phyloP scores from a whole-genome alignment of 1,140 invertebrate species.

The Pentalonia nigronervosa region DNA sequence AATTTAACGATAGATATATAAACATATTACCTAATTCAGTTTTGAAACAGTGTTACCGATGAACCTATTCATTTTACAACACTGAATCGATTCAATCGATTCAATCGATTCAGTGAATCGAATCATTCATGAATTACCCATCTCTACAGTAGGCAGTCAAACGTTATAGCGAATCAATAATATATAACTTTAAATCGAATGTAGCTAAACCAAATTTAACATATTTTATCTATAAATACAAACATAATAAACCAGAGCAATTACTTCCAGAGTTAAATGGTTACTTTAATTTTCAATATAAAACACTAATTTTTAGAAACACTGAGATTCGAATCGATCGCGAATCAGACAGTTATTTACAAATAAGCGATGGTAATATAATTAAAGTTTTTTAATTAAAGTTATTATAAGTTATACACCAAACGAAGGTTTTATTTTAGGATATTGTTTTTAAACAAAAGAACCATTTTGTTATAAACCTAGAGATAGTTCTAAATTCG shows the following conservation, averaged over 20 bases:
- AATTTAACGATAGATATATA: too few relatives aligned
- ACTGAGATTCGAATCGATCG: background rate
- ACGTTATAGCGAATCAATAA: background rate
- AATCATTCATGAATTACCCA: too few relatives aligned
- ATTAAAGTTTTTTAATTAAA: background rate
- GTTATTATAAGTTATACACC: background rate
- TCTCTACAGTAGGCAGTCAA: constrained; percentile 22
- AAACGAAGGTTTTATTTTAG: background rate
- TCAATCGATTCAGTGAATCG: too few relatives aligned
- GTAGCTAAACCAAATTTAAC: too few relatives aligned
- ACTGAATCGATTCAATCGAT: too few relatives aligned
- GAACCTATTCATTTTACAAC: too few relatives aligned
- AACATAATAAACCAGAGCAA: too few relatives aligned
- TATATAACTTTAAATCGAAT: too few relatives aligned
- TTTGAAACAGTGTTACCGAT: too few relatives aligned
- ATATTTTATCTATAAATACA: too few relatives aligned
- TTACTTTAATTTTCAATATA: background rate
- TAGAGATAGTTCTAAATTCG: background rate
- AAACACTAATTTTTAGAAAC: background rate
- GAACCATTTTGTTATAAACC: constrained; percentile 6
- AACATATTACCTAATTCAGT: too few relatives aligned
- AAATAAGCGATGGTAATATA: background rate
- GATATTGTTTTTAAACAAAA: background rate
- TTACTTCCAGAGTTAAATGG: too few relatives aligned
- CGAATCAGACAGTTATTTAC: background rate